Conservation (phyloP, 2,113 vertebrate genomes). For the Sitta europaea region DNA sequence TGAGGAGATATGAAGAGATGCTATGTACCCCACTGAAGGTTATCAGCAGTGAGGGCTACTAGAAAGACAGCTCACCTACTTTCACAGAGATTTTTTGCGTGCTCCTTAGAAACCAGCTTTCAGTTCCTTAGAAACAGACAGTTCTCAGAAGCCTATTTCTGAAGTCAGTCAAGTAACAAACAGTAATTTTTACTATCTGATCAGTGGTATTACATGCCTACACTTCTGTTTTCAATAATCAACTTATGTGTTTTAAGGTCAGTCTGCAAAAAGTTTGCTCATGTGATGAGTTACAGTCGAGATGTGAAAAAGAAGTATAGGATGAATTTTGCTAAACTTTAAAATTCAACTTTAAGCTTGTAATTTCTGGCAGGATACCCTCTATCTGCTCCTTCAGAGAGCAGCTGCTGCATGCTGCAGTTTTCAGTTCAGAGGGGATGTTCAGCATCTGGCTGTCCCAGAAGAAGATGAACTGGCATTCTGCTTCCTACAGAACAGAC, state of each 20-base stretch:
- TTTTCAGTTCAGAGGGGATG: neutral
- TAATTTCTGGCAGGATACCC: neutral
- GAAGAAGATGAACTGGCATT: constrained; percentile 1
- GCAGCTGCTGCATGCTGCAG: neutral
- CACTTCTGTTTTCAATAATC: neutral
- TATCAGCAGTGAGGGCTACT: neutral
- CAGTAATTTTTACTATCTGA: neutral
- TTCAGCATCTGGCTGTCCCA: neutral
- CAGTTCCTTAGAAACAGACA: neutral
- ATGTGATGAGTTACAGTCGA: neutral
- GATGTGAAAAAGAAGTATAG: neutral
- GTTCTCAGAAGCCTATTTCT: neutral
- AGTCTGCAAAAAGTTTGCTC: neutral
- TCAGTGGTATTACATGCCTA: neutral
- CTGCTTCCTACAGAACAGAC: neutral
- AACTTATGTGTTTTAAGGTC: neutral
- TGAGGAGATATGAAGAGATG: neutral
- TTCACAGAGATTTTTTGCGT: neutral
- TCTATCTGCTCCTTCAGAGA: neutral
- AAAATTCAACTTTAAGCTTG: neutral
- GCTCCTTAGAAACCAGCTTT: neutral
- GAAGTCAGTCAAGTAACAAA: neutral
- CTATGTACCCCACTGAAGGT: neutral
- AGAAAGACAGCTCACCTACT: neutral
- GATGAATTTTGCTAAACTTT: neutral